Percentiles rank a stretch among this genome's conserved stretches.
Conservation (phyloP, 2,797 vertebrate genomes). For the Vireo griseus region DNA sequence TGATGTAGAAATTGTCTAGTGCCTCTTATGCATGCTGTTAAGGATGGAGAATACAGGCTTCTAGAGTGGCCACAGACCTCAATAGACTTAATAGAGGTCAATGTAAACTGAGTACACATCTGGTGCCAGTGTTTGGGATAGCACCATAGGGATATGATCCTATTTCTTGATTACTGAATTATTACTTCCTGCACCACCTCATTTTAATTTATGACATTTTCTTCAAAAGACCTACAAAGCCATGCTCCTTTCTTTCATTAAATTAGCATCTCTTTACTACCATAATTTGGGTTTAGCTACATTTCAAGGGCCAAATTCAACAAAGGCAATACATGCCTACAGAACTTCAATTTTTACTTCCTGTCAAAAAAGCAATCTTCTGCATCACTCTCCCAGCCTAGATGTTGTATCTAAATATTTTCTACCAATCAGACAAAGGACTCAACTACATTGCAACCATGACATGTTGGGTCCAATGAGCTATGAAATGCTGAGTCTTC, state of each 20-base stretch:
- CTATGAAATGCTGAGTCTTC: not conserved
- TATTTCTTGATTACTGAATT: not conserved
- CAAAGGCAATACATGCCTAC: fast-evolving
- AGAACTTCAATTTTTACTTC: not conserved
- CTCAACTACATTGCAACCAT: not conserved
- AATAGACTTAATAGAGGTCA: not conserved
- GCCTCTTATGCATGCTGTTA: not conserved
- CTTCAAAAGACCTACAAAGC: not conserved
- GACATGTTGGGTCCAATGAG: not conserved
- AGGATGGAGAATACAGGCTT: not conserved
- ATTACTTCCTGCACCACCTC: not conserved
- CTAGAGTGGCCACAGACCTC: fast-evolving
- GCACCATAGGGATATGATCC: fast-evolving
- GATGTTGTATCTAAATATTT: not conserved
- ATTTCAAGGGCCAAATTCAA: not conserved
- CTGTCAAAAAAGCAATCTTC: not conserved
- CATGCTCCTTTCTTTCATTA: not conserved
- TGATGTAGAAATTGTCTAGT: not conserved
- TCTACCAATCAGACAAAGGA: not conserved
- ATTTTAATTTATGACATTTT: not conserved
- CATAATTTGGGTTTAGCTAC: not conserved
- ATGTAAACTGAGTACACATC: not conserved
- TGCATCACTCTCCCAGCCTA: not conserved
- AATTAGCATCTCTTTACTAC: not conserved
- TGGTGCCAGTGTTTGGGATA: not conserved